A percentile compares a stretch with the other conserved stretches of the same genome.
Conservation (phyloP, 2,797 vertebrate species). For the Pseudotriccus pelzelni region DNA sequence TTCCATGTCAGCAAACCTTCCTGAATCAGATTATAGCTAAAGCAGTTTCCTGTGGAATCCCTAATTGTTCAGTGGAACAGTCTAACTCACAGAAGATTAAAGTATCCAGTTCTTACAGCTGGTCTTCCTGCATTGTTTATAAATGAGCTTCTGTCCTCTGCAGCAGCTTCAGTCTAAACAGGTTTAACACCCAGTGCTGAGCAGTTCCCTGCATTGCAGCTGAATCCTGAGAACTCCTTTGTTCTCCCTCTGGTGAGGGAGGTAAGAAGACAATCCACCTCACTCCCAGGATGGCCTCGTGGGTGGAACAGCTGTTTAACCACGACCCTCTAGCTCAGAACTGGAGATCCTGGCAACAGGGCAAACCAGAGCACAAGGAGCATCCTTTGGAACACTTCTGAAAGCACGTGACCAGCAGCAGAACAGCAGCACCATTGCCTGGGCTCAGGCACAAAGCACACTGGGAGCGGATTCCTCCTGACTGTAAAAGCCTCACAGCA, state of each 20-base stretch:
- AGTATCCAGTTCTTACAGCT: not conserved
- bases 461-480: not conserved
- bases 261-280: not conserved
- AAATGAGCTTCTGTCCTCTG: not conserved
- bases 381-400: not conserved
- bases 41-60: not conserved
- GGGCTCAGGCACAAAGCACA: not conserved
- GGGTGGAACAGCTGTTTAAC: not conserved
- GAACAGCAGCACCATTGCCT: not conserved
- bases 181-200: not conserved
- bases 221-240: not conserved
- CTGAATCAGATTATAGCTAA: not conserved
- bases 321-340: not conserved
- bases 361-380: not conserved
- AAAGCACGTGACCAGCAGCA: not conserved
- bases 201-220: not conserved
- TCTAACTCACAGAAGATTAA: not conserved
- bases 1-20: not conserved
- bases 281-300: not conserved
- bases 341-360: not conserved
- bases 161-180: not conserved
- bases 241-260: not conserved
- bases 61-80: not conserved
- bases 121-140: not conserved
- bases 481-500: not conserved